phyloP scores from a whole-genome alignment of 2,797 vertebrate species.

The Coccyzus lansbergi region DNA sequence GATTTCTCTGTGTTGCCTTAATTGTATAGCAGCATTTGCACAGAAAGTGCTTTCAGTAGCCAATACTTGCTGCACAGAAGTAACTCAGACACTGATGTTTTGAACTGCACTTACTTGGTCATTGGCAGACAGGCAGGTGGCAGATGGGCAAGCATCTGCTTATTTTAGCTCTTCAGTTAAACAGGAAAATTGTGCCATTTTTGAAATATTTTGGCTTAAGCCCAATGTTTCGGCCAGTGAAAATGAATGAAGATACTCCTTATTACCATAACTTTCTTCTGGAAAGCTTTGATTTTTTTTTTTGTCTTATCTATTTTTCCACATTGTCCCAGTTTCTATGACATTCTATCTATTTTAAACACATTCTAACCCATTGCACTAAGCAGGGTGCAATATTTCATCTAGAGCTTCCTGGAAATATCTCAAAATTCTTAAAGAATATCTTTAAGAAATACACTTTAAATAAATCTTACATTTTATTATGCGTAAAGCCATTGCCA shows the following conservation, averaged over 20 bases:
- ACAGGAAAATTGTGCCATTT: neutral
- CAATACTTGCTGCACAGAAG: neutral
- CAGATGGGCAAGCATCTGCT: slow-evolving; percentile 21
- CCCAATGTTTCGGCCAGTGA: neutral
- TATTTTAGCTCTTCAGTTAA: slow-evolving; percentile 12
- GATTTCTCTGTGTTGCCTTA: neutral
- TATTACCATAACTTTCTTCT: neutral
- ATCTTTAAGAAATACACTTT: neutral
- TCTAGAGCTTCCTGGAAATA: neutral
- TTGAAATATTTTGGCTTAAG: neutral
- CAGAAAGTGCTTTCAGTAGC: neutral
- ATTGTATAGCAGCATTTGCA: neutral
- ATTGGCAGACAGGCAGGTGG: neutral
- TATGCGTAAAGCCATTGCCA: neutral
- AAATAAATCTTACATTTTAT: neutral
- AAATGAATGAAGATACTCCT: neutral
- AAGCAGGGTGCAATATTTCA: neutral
- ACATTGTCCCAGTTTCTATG: neutral
- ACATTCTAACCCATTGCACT: neutral
- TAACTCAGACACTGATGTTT: neutral
- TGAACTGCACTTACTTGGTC: neutral
- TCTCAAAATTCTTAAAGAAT: neutral
- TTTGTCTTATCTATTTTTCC: accelerated
- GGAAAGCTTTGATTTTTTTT: neutral
- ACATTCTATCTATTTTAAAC: neutral